Conservation (phyloP, 2,888 invertebrate species). For the Callyntrura sp. region DNA sequence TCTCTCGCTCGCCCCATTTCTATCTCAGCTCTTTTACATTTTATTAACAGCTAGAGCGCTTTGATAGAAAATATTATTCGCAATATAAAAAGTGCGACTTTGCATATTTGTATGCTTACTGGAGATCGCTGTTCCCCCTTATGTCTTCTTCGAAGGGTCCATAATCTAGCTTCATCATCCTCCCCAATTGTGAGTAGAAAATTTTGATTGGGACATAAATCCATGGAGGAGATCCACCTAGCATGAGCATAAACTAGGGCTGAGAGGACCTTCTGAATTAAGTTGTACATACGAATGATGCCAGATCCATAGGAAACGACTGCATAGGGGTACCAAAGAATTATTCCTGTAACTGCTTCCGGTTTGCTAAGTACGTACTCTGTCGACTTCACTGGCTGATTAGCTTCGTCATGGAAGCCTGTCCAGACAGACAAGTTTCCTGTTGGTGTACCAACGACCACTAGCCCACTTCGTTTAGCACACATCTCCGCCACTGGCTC, state of each 20-base stretch:
- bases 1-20: no score
- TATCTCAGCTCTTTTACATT: no score
- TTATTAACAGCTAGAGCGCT: no score
- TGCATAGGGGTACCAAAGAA: constrained; percentile 78
- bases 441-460: constrained; percentile 71
- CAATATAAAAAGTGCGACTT: neutral
- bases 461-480: constrained; percentile 59
- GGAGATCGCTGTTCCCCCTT: constrained; percentile 72
- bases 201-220: constrained; percentile 74
- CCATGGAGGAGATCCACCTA: constrained; percentile 83
- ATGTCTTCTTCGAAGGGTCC: constrained; percentile 75
- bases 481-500: constrained; percentile 75
- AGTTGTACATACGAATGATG: constrained; percentile 79
- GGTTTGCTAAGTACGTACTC: constrained; percentile 73
- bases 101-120: constrained; percentile 6
- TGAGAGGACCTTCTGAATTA: constrained; percentile 73
- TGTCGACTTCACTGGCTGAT: constrained; percentile 56
- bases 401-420: constrained; percentile 39
- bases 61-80: no score
- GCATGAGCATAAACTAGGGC: constrained; percentile 81
- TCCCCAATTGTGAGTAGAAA: constrained; percentile 81
- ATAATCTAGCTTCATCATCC: constrained; percentile 81
- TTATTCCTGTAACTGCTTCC: constrained; percentile 81
- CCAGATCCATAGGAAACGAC: constrained; percentile 82
- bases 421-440: constrained; percentile 75